A percentile compares a stretch with the other conserved stretches of the same genome.
Conservation (phyloP, 35 echinoderm and acorn worm genomes). For the Apostichopus parvimensis region DNA sequence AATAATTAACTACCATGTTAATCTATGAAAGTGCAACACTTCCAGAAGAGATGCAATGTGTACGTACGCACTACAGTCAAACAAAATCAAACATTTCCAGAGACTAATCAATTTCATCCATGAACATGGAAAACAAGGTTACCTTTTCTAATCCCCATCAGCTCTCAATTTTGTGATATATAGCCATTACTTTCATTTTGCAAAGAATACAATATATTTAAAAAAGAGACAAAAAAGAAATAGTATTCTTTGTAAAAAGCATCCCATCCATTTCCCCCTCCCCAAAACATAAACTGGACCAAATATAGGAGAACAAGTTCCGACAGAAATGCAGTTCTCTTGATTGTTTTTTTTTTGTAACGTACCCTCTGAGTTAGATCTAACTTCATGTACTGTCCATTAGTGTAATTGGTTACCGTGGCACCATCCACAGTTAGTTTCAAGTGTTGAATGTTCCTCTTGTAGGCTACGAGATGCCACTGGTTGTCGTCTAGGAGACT, state of each 20-base stretch:
- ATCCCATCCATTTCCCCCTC: background rate
- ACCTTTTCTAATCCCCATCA: background rate
- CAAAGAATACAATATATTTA: background rate
- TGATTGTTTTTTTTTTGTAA: background rate
- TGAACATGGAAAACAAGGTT: background rate
- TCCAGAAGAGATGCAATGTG: too few species aligned
- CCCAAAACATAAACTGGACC: background rate
- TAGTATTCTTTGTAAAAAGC: background rate
- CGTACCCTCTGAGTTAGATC: conserved; percentile 74
- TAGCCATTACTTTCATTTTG: too few species aligned
- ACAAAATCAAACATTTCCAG: too few species aligned
- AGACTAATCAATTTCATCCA: background rate
- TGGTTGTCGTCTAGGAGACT: conserved; percentile 81
- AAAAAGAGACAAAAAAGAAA: background rate
- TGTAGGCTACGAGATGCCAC: conserved; percentile 77
- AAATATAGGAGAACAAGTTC: background rate
- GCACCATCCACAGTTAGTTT: conserved; percentile 63
- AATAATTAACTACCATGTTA: too few species aligned
- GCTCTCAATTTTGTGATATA: too few species aligned
- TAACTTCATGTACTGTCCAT: conserved; percentile 61
- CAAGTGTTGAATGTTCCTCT: conserved; percentile 49
- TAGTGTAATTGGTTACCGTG: conserved; percentile 47
- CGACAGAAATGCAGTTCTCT: background rate
- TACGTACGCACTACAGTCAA: background rate
- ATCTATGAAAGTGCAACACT: too few species aligned